Conservation (phyloP, 2,888 invertebrate species). For the Agelastica alni region DNA sequence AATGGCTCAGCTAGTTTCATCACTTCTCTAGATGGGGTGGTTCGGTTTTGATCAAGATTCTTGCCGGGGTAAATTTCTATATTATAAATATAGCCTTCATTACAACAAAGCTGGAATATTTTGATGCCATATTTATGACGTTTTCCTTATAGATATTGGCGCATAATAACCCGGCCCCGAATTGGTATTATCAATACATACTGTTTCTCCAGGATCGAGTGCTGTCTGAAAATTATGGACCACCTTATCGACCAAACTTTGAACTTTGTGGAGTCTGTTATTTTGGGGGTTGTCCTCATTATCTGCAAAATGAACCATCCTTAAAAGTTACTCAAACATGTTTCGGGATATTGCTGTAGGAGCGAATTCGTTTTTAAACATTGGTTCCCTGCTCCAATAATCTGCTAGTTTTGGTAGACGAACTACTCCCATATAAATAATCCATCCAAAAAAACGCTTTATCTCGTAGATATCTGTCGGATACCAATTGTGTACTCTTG, state of each 20-base stretch:
- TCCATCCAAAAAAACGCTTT: conserved; percentile 13
- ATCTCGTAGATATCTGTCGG: conserved; percentile 12
- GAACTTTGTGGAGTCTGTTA: conserved; percentile 5
- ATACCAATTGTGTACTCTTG: conserved; percentile 28
- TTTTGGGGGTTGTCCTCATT: neutral
- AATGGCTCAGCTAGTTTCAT: conserved; percentile 13
- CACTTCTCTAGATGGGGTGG: conserved; percentile 9
- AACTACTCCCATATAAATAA: conserved; percentile 36
- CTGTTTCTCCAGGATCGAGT: conserved; percentile 13
- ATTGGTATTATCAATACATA: conserved; percentile 5
- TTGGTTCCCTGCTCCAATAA: conserved; percentile 40
- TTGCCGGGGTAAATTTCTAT: conserved; percentile 15
- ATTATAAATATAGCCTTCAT: conserved; percentile 2
- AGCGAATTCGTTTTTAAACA: conserved; percentile 11
- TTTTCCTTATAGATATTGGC: neutral
- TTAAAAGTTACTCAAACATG: conserved; percentile 11
- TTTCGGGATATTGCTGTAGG: neutral
- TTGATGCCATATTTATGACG: neutral
- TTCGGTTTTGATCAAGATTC: conserved; percentile 17
- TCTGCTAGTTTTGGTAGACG: conserved; percentile 32
- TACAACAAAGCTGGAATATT: conserved; percentile 10
- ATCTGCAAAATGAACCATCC: conserved; percentile 9
- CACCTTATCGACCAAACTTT: conserved; percentile 5
- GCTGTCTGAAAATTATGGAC: conserved; percentile 18
- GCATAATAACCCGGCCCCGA: too few species aligned